These are phyloP conservation scores for Hycleus phaleratus DNA, from an alignment of 1,140 invertebrate genomes.

Conservation along the genomic window DNA sequence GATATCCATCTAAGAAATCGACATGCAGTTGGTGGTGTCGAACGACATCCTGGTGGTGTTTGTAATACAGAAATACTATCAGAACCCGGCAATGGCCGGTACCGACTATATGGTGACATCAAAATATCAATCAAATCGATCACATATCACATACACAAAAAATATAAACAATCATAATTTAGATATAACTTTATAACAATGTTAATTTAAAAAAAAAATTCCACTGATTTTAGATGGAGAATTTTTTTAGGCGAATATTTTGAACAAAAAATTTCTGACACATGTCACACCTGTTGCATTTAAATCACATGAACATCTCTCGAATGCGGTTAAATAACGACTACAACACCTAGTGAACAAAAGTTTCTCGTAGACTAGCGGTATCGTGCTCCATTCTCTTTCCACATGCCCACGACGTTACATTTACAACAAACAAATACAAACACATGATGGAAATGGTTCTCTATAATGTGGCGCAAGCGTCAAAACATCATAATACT, in stretches of 20 bases:
- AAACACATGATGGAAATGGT: no score
- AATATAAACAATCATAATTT: not conserved
- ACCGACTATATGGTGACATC: constrained; percentile 41
- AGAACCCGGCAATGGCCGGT: constrained; percentile 38
- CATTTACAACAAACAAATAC: no score
- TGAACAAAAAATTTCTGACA: not conserved
- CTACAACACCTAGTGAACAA: not conserved
- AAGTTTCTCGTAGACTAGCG: constrained; percentile 11
- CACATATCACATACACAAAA: constrained; percentile 10
- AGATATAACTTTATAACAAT: not conserved
- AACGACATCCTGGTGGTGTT: constrained; percentile 29
- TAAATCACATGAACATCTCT: not conserved
- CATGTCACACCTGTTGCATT: constrained; percentile 16
- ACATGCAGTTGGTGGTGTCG: constrained; percentile 31
- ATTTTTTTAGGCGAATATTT: no score
- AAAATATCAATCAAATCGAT: not conserved
- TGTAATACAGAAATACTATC: constrained; percentile 33
- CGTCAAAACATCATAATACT: not conserved
- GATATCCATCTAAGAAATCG: constrained; percentile 40
- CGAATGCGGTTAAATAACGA: constrained; percentile 1
- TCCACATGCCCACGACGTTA: constrained; percentile 9
- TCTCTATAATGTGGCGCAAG: not conserved
- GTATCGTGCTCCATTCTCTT: constrained; percentile 23
- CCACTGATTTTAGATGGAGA: not conserved
- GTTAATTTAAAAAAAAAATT: not conserved